These are phyloP conservation scores for Poecile atricapillus DNA, from an alignment of 2,113 vertebrate species.

Conservation along the genomic window DNA sequence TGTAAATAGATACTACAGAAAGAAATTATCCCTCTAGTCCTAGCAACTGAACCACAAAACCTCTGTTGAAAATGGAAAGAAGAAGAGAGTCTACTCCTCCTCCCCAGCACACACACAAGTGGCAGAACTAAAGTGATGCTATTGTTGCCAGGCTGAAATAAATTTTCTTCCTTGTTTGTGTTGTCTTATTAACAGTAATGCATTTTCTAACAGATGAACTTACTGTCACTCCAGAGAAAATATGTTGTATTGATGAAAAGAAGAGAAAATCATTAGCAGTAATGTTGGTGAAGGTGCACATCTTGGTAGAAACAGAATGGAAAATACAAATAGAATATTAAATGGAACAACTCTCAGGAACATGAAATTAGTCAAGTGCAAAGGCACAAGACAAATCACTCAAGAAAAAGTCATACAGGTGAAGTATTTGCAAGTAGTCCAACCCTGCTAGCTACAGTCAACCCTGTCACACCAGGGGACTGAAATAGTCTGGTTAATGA, in stretches of 20 bases:
- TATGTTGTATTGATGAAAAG: conserved; percentile 40
- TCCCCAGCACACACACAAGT: not conserved
- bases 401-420: not conserved
- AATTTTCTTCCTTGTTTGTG: not conserved
- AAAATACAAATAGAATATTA: conserved; percentile 48
- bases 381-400: not conserved
- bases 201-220: conserved; percentile 12
- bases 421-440: not conserved
- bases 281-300: not conserved
- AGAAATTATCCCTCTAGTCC: not conserved
- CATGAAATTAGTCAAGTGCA: not conserved
- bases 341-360: not conserved
- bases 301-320: not conserved
- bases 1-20: not conserved
- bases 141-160: not conserved
- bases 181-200: conserved; percentile 21
- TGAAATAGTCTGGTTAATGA: not conserved
- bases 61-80: not conserved
- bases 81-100: not conserved
- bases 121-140: not conserved
- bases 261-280: conserved; percentile 32
- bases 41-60: not conserved
- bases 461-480: accelerated
- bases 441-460: not conserved
- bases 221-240: not conserved